phyloP scores from a whole-genome alignment of 2,888 invertebrate species.

The Xylophagus ater region DNA sequence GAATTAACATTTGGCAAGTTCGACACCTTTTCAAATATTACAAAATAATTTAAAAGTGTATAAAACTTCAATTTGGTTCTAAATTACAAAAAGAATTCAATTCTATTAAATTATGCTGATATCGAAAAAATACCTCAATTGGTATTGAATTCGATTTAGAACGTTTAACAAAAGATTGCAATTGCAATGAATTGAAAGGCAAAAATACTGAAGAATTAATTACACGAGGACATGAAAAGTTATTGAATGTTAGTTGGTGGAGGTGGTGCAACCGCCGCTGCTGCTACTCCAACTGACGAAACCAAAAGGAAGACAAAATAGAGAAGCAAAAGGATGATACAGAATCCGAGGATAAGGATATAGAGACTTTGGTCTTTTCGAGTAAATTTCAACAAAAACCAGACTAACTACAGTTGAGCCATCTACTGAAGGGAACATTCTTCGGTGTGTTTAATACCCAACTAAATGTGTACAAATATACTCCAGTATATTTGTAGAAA shows the following conservation, averaged over 20 bases:
- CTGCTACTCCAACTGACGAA: conserved; percentile 48
- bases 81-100: no score
- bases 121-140: conserved; percentile 90
- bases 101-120: no score
- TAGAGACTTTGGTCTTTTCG: conserved; percentile 97
- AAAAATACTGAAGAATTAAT: conserved; percentile 87
- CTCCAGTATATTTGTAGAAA: no score
- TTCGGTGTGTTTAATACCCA: conserved; percentile 4
- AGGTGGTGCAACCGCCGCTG: conserved; percentile 57
- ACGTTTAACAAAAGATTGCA: conserved; percentile 79
- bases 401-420: conserved; percentile 2
- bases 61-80: no score
- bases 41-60: no score
- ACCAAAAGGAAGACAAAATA: conserved; percentile 49
- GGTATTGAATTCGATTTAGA: conserved; percentile 88
- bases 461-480: conserved; percentile 7
- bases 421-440: not conserved
- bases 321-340: conserved; percentile 78
- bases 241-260: conserved; percentile 87
- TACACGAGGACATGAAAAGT: conserved; percentile 77
- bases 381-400: conserved; percentile 44
- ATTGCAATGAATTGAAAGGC: conserved; percentile 72
- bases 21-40: no score
- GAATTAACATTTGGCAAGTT: no score
- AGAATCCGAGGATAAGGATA: conserved; percentile 95